These are phyloP conservation scores for Bergia puertoricense DNA, from an alignment of 92 coral and sea anemone species.

Conservation along the genomic window DNA sequence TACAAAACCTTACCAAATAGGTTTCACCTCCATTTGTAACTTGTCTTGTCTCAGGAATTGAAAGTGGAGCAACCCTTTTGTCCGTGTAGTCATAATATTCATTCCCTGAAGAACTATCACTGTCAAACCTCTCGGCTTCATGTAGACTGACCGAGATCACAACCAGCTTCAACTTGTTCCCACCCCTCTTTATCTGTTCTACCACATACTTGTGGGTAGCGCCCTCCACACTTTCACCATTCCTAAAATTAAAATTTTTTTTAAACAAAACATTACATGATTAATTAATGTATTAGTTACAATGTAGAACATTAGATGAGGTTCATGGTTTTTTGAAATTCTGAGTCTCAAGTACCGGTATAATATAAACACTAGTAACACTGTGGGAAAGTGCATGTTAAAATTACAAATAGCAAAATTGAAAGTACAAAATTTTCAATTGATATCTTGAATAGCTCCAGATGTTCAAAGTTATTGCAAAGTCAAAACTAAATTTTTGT, in stretches of 20 bases:
- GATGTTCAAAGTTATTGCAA: too few species aligned
- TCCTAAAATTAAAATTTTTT: conserved; percentile 47
- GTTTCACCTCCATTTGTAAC: conserved; percentile 78
- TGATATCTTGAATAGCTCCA: too few species aligned
- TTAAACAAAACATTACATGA: too few species aligned
- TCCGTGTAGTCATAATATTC: conserved; percentile 96
- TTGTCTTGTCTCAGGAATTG: conserved; percentile 97
- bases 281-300: too few species aligned
- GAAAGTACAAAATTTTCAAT: too few species aligned
- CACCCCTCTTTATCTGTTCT: conserved; percentile 84
- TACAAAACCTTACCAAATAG: conserved; percentile 65
- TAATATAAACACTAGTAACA: too few species aligned
- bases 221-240: conserved; percentile 96
- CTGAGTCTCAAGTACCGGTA: too few species aligned
- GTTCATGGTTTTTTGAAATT: too few species aligned
- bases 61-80: conserved; percentile 68
- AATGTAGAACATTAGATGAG: too few species aligned
- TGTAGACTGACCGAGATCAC: conserved; percentile 87
- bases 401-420: too few species aligned
- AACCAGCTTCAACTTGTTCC: conserved; percentile 73
- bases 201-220: conserved; percentile 98
- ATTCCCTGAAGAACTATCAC: conserved; percentile 89
- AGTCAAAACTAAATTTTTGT: too few species aligned
- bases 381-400: too few species aligned
- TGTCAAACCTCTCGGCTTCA: conserved; percentile 89